Evolutionary conservation across 2,888 invertebrate genomes (phyloP).

Genomic region (Mimumesa dahlbomi): DNA sequence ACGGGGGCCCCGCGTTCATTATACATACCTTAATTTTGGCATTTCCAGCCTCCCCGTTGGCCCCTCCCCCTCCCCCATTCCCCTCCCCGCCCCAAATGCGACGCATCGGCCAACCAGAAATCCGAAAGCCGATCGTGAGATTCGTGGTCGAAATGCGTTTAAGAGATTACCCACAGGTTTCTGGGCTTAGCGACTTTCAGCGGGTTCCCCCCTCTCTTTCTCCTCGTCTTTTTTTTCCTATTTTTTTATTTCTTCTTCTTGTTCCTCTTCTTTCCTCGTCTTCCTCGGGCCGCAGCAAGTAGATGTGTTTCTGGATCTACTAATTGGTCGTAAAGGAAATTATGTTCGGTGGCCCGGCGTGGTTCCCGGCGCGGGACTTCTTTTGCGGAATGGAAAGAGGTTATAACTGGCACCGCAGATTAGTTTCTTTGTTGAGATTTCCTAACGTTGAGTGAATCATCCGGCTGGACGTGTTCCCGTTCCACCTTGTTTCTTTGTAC

Average conservation of each 20-base stretch:
- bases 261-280: neutral
- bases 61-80: constrained; percentile 2
- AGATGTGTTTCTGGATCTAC: constrained; percentile 69
- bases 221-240: constrained; percentile 11
- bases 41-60: constrained; percentile 44
- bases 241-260: neutral
- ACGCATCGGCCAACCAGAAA: constrained; percentile 39
- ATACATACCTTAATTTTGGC: constrained; percentile 47
- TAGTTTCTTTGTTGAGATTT: constrained; percentile 52
- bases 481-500: too few relatives aligned
- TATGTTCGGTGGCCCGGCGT: constrained; percentile 50
- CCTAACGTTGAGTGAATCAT: constrained; percentile 1
- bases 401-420: constrained; percentile 16
- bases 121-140: constrained; percentile 35
- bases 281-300: constrained; percentile 28
- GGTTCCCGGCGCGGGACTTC: constrained; percentile 26
- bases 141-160: constrained; percentile 27
- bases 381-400: constrained; percentile 22
- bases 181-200: neutral
- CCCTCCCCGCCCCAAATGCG: constrained; percentile 4
- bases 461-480: too few relatives aligned
- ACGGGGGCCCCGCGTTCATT: constrained; percentile 62
- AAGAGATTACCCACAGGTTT: constrained; percentile 28
- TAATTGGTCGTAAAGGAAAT: constrained; percentile 74
- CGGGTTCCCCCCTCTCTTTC: constrained; percentile 3